These are phyloP conservation scores for Oreochromis grahami DNA, from an alignment of 2,797 vertebrate species.

Conservation along the genomic window DNA sequence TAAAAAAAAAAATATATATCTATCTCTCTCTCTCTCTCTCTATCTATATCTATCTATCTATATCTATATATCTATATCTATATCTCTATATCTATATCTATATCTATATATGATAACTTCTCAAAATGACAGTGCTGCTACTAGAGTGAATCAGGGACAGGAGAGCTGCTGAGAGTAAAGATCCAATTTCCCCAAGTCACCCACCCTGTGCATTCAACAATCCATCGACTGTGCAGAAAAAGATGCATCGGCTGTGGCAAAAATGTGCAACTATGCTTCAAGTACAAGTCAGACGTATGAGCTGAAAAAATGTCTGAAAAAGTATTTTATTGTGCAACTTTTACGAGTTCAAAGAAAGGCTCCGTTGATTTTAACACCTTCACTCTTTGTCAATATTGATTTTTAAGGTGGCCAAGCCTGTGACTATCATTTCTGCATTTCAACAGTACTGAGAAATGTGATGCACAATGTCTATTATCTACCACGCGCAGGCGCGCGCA, in stretches of 20 bases:
- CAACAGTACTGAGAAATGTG: not conserved
- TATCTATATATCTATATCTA: too few species aligned
- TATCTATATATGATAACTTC: too few species aligned
- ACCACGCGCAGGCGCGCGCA: not conserved
- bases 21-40: too few species aligned
- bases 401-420: not conserved
- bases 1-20: too few species aligned
- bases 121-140: slow-evolving; percentile 41
- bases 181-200: slow-evolving; percentile 54
- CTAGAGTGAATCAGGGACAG: slow-evolving; percentile 47
- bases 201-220: slow-evolving; percentile 1
- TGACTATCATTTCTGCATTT: slow-evolving; percentile 22
- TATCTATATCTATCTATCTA: too few species aligned
- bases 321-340: not conserved
- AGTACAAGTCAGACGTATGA: not conserved
- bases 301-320: not conserved
- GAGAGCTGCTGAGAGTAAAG: slow-evolving; percentile 28
- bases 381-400: slow-evolving; percentile 34
- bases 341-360: not conserved
- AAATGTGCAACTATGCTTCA: not conserved
- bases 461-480: not conserved
- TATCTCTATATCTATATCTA: too few species aligned
- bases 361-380: not conserved
- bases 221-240: not conserved
- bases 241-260: not conserved